Base-by-base conservation (phyloP, 2,797 vertebrate species). In the Pseudopleuronectes americanus region DNA sequence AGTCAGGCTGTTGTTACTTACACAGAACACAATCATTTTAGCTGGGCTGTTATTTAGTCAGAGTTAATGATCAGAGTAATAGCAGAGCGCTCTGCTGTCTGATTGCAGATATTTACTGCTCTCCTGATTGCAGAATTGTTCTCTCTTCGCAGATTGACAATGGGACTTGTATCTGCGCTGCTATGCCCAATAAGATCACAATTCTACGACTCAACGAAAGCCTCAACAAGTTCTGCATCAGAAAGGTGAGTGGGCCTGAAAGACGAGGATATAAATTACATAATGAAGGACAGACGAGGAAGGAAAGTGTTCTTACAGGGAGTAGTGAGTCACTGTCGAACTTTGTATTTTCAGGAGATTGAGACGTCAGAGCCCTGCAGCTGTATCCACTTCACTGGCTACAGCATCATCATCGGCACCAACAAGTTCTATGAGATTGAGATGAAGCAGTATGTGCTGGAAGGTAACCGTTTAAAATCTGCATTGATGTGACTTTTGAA, bases 381-480 rank as follows among this genome's bases (percentile, higher is more conserved):
- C 94, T 99, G 98, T 68, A 96, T 99, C 87, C 97, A 98, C 92
- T 97, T 99, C 94, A 99, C 97, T 62, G 95, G 93, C 77, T 99
- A 99, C 92, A 99, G 97, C 71, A 96, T 99, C 91, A 96, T 99
- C 83, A 96, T 99, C 0, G 98, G 98, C 81, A 99, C 98, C 89
- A 99, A 99, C 88, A 99, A 98, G 87, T 99, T 99, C 93, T 99
- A 99, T 63, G 97, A 99, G 87, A 98, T 99, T 16, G 98, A 99
- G 92, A 98, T 99, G 97, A 99, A 99, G 93, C 97, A 99, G 91
- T 99, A 98, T n/a, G 96, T 97, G 0, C 92, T 99, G 13, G 97
- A 99, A 79, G 98, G 98, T 99, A 48, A 48, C 47, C 87, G 64
- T 86, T 84, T 63, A 47, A 55, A 64, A 41, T n/a, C 47, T 61